Conservation (phyloP, 2,888 invertebrate species). For the Calameuta filiformis region DNA sequence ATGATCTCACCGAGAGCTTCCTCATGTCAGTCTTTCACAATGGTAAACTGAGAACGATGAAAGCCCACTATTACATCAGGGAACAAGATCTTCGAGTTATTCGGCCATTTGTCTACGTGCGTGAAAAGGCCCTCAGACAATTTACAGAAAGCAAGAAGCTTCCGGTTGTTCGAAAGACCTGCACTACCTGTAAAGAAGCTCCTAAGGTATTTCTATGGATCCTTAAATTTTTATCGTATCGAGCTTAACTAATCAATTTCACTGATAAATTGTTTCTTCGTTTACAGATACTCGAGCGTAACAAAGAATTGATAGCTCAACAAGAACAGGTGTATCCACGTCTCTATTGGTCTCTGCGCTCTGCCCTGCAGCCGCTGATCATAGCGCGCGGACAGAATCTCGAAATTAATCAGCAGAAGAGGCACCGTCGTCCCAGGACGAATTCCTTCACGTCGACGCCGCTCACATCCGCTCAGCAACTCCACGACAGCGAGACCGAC, state of each 20-base stretch:
- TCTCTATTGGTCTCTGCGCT: slow-evolving; percentile 78
- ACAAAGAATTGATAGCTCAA: slow-evolving; percentile 76
- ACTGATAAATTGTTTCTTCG: neutral
- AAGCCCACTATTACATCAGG: slow-evolving; percentile 84
- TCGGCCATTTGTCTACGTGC: slow-evolving; percentile 87
- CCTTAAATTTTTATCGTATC: neutral
- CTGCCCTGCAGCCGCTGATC: slow-evolving; percentile 82
- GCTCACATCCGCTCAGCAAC: slow-evolving; percentile 70
- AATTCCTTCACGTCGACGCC: slow-evolving; percentile 72
- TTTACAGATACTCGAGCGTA: slow-evolving; percentile 70
- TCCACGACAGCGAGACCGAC: slow-evolving; percentile 72
- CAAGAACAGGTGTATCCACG: slow-evolving; percentile 83
- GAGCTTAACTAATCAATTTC: neutral
- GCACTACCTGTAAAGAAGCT: slow-evolving; percentile 66
- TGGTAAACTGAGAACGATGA: slow-evolving; percentile 82
- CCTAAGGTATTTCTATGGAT: slow-evolving; percentile 64
- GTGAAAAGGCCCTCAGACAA: slow-evolving; percentile 79
- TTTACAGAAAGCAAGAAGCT: slow-evolving; percentile 80
- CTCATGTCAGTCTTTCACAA: slow-evolving; percentile 84
- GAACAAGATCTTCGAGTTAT: slow-evolving; percentile 85
- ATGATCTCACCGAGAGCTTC: slow-evolving; percentile 86
- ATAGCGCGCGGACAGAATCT: slow-evolving; percentile 64
- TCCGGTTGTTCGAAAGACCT: slow-evolving; percentile 73
- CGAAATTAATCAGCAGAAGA: slow-evolving; percentile 68
- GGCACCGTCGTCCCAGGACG: slow-evolving; percentile 71